Evolutionary conservation across 2,888 invertebrate species (phyloP).

Genomic region (Taphrorychus bicolor): DNA sequence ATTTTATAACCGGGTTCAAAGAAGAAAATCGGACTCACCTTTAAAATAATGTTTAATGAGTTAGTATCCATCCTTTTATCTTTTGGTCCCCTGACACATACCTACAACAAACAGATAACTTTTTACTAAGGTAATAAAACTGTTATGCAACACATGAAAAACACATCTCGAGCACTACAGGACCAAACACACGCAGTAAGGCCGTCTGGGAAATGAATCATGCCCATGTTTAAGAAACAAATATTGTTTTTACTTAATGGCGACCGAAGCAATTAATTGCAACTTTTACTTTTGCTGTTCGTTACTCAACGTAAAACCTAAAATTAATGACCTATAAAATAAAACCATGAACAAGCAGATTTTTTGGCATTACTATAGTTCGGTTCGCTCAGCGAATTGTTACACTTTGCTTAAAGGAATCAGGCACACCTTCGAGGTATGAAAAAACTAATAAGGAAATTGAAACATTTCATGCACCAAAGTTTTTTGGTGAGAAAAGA

Average conservation of each 20-base stretch:
- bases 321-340: constrained; percentile 25
- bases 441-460: neutral
- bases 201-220: neutral
- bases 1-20: neutral
- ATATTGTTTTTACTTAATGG: neutral
- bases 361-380: constrained; percentile 17
- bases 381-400: neutral
- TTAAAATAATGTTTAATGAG: neutral
- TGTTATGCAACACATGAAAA: too few relatives aligned
- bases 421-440: neutral
- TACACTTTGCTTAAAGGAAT: neutral
- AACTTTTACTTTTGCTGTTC: constrained; percentile 12
- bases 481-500: too few relatives aligned
- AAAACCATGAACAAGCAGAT: constrained; percentile 20
- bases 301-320: constrained; percentile 11
- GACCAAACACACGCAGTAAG: too few relatives aligned
- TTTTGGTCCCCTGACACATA: neutral
- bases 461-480: neutral
- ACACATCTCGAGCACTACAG: too few relatives aligned
- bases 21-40: neutral
- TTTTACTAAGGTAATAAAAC: too few relatives aligned
- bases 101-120: neutral
- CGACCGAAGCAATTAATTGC: neutral
- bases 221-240: neutral
- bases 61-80: neutral